These are phyloP conservation scores for Carduelis carduelis DNA, from an alignment of 2,797 vertebrate genomes.

Conservation along the genomic window DNA sequence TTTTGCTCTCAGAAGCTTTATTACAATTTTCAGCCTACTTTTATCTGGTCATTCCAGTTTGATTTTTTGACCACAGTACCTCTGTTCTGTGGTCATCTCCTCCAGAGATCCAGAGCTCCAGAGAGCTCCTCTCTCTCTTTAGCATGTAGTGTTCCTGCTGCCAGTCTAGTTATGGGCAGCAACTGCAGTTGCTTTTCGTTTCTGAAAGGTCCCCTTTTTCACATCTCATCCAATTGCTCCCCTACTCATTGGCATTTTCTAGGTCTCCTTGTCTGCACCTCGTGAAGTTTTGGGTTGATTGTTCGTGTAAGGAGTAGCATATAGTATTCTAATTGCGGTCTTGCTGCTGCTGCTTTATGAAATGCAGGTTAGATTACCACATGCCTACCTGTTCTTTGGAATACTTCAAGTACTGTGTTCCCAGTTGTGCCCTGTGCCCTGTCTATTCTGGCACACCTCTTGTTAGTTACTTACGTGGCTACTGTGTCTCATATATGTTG, in stretches of 20 bases:
- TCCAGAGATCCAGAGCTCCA: neutral
- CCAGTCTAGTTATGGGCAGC: fast-evolving
- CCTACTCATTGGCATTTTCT: neutral
- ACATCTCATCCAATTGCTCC: neutral
- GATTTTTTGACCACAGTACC: neutral
- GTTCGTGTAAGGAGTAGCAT: neutral
- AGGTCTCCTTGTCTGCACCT: neutral
- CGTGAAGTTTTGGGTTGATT: neutral
- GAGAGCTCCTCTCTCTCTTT: neutral
- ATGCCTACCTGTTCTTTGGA: neutral
- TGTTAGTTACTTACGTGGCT: neutral
- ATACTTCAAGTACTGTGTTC: neutral
- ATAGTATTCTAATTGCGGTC: neutral
- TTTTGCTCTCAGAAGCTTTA: neutral
- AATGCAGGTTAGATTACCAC: neutral
- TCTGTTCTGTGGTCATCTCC: fast-evolving
- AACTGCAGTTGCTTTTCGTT: neutral
- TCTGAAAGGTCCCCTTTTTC: neutral
- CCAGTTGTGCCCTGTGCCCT: neutral
- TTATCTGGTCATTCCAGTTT: neutral
- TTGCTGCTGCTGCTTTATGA: neutral
- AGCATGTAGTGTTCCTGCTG: fast-evolving
- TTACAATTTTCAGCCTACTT: neutral
- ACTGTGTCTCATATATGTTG: fast-evolving
- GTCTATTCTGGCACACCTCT: neutral